These are phyloP conservation scores for Tyrophagus putrescentiae DNA, from an alignment of 1,140 invertebrate species.

Conservation along the genomic window DNA sequence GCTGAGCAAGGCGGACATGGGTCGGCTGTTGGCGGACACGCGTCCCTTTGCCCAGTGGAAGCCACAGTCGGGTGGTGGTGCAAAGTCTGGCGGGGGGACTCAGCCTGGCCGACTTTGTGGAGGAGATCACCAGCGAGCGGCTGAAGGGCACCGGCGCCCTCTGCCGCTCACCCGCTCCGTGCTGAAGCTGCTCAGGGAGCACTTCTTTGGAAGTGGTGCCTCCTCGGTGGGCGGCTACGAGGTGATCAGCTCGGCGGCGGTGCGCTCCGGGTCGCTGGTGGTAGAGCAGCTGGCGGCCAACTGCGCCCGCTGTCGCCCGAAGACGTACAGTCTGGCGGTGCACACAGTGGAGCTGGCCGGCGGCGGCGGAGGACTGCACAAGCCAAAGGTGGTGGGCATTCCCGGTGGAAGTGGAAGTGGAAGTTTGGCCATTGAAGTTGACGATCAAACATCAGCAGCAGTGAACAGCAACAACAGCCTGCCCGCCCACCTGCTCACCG, in stretches of 20 bases:
- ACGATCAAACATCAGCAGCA: neutral
- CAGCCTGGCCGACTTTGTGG: neutral
- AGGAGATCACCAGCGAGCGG: slow-evolving; percentile 3
- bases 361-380: neutral
- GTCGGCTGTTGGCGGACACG: slow-evolving; percentile 1
- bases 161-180: no score
- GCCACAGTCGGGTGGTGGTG: neutral
- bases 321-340: slow-evolving; percentile 11
- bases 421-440: neutral
- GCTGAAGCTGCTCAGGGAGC: no score
- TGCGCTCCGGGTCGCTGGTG: neutral
- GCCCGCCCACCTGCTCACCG: no score
- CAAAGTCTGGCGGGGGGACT: neutral
- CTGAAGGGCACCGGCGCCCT: neutral
- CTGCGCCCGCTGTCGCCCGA: neutral
- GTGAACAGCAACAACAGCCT: neutral
- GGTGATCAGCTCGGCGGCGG: neutral
- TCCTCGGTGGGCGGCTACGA: no score
- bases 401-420: no score
- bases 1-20: neutral
- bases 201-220: no score
- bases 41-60: no score
- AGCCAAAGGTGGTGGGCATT: no score
- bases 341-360: slow-evolving; percentile 5
- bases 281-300: neutral